phyloP scores from a whole-genome alignment of 2,113 vertebrate species.

The Egretta garzetta region DNA sequence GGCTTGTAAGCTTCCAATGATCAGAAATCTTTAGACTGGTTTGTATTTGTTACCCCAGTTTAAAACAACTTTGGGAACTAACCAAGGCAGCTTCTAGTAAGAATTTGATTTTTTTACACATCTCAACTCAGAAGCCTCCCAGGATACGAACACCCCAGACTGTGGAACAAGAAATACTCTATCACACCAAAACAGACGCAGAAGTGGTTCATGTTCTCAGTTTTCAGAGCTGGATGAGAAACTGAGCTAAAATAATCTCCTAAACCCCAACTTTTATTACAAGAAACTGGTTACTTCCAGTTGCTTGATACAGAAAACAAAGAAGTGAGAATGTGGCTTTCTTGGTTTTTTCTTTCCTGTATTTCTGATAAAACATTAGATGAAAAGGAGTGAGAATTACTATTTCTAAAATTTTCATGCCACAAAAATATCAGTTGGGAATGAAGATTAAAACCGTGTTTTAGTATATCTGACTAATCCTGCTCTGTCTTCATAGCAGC shows the following conservation, averaged over 20 bases:
- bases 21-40: background rate
- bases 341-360: background rate
- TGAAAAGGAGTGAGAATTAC: background rate
- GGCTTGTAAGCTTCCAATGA: background rate
- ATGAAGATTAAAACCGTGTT: background rate
- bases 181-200: slow-evolving; percentile 11
- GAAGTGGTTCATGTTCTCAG: background rate
- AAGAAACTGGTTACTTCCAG: background rate
- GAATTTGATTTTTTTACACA: background rate
- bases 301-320: background rate
- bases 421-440: background rate
- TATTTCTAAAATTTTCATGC: background rate
- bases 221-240: slow-evolving; percentile 16
- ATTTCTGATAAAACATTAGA: background rate
- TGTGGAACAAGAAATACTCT: background rate
- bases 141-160: background rate
- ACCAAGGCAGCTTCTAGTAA: background rate
- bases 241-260: background rate
- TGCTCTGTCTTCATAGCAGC: background rate
- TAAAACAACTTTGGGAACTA: background rate
- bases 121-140: background rate
- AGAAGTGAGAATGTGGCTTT: background rate
- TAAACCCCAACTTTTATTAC: background rate
- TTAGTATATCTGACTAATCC: background rate
- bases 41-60: background rate